Evolutionary conservation across 2,797 vertebrate genomes (phyloP).

Genomic region (Staurois parvus): DNA sequence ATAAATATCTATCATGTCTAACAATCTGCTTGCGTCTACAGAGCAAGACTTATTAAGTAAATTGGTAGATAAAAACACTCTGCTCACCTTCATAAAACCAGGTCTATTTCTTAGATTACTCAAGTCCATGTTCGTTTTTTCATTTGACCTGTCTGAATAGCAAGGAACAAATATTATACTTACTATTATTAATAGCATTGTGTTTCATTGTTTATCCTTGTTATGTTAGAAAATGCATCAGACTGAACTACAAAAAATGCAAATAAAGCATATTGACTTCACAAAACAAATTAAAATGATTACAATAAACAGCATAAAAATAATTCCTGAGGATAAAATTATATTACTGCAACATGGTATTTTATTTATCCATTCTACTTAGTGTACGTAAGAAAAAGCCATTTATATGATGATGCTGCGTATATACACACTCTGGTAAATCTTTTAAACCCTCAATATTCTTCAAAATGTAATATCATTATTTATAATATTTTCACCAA

Average conservation of each 20-base stretch:
- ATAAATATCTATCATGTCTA: too few species aligned
- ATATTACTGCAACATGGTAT: conserved; percentile 7
- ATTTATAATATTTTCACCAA: not conserved
- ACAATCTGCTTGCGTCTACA: too few species aligned
- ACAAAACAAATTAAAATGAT: conserved; percentile 33
- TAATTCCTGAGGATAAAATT: conserved; percentile 27
- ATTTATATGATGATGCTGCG: not conserved
- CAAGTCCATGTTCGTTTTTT: conserved; percentile 11
- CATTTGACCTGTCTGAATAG: conserved; percentile 43
- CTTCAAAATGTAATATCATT: not conserved
- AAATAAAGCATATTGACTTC: conserved; percentile 1
- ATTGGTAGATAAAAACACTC: not conserved
- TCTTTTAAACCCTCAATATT: not conserved
- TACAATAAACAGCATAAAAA: not conserved
- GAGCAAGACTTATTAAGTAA: too few species aligned
- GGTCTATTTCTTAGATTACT: not conserved
- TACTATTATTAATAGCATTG: not conserved
- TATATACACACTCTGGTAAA: not conserved
- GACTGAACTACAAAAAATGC: conserved; percentile 1
- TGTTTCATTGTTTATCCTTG: not conserved
- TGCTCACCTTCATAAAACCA: conserved; percentile 29
- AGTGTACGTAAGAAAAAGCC: not conserved
- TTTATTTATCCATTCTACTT: not conserved
- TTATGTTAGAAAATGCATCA: not conserved
- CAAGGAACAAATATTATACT: not conserved